Evolutionary conservation across 1,140 invertebrate genomes (phyloP), one percentile per base, ranked within the genome.

Genomic region (Drosophila jambulina): DNA sequence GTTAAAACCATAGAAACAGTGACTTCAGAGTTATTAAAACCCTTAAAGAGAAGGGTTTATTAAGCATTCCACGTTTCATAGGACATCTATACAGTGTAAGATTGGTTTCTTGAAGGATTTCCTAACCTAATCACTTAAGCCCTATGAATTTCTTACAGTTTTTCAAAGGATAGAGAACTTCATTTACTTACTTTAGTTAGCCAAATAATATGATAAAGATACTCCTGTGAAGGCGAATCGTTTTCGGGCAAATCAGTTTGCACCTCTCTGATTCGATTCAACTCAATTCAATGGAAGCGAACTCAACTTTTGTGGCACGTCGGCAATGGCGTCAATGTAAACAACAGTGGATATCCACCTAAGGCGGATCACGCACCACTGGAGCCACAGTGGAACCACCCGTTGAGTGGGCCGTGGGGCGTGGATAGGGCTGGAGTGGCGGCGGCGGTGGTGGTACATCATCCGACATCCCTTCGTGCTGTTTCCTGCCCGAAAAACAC

Each of bases 401-500:
- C 83, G 83, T 84, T 46, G 65, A 69, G 71, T 56, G 58, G 27
- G 36, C 29, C 32, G 34, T 40, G 32, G 59, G 48, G 60, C 34
- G 46, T 58, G 34, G n/a, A 19, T 4, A 13, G 10, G 19, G 17
- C 5, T 40, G 29, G 51, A 42, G 27, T 21, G 48, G 48, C 23
- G 23, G 15, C 15, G 15, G 25, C 4, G 23, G 46, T 27, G 46
- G 25, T 51, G 67, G 61, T 80, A 77, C 82, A 86, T 61, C 76
- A 86, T 54, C 54, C 62, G 67, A 81, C 64, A 84, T 90, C 84
- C 85, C 84, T 84, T 78, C 64, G 67, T 79, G 81, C 78, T 70
- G 80, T 83, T 90, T 90, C 85, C 85, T 87, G 78, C 65, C 78
- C 62, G 69, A 75, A 82, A 75, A 78, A 61, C 69, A 82, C 68